Conservation (phyloP, 1,140 invertebrate genomes). For the Hylaeus volcanicus region DNA sequence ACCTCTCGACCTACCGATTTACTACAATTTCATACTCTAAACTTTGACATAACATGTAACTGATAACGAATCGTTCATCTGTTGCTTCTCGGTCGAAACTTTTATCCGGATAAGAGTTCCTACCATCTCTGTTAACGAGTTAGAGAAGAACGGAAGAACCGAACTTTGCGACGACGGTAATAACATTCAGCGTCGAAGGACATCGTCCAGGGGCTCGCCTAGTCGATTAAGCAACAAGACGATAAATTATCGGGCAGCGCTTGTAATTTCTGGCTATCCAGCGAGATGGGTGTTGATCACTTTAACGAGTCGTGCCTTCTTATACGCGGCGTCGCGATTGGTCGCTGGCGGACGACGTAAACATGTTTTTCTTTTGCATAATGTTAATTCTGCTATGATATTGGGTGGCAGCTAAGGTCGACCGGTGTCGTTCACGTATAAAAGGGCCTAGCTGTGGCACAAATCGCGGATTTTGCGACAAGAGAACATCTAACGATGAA, state of each 20-base stretch:
- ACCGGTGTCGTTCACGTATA: conserved; percentile 52
- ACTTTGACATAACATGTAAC: too few relatives aligned
- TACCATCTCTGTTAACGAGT: too few relatives aligned
- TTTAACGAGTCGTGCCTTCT: conserved; percentile 60
- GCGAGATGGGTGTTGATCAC: conserved; percentile 1
- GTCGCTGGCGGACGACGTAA: conserved; percentile 54
- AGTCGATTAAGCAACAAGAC: not conserved
- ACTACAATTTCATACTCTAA: too few relatives aligned
- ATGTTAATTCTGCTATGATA: conserved; percentile 40
- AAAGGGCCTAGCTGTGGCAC: conserved; percentile 54
- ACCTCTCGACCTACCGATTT: too few relatives aligned
- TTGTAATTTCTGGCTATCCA: conserved; percentile 24
- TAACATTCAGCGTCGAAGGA: too few relatives aligned
- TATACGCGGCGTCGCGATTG: conserved; percentile 47
- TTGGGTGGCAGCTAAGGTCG: conserved; percentile 36
- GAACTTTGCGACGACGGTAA: not conserved
- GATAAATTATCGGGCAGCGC: conserved; percentile 31
- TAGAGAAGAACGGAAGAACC: too few relatives aligned
- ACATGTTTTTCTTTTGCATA: conserved; percentile 69
- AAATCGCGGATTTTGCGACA: conserved; percentile 23
- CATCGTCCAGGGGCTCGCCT: conserved; percentile 36
- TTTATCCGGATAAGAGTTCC: too few relatives aligned
- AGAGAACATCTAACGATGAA: conserved; percentile 57
- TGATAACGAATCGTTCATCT: too few relatives aligned
- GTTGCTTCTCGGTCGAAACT: too few relatives aligned